phyloP scores from a whole-genome alignment of 2,888 invertebrate genomes.

The Megalurothrips usitatus region DNA sequence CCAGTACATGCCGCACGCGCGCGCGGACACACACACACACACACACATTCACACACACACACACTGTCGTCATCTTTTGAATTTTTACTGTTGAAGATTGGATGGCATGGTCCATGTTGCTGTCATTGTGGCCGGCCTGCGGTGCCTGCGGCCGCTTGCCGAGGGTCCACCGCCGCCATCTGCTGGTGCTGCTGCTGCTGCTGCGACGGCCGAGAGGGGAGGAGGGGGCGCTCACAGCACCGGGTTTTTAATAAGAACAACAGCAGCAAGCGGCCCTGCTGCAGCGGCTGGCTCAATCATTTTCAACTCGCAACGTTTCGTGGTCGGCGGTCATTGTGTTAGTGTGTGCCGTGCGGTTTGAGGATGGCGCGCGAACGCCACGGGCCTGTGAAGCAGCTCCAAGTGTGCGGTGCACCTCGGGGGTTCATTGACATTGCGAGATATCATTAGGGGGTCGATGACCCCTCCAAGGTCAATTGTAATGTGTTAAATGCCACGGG shows the following conservation, averaged over 20 bases:
- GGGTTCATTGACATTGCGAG: no score
- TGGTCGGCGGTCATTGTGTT: not conserved
- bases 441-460: no score
- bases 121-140: not conserved
- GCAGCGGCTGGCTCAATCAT: slow-evolving; percentile 15
- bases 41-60: no score
- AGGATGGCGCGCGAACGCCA: no score
- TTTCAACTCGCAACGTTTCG: not conserved
- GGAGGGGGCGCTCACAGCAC: not conserved
- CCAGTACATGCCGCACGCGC: no score
- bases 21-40: no score
- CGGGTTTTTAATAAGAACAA: slow-evolving; percentile 17
- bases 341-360: no score
- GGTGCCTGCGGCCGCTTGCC: not conserved
- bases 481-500: no score
- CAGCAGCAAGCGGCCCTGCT: not conserved
- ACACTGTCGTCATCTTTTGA: not conserved
- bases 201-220: no score
- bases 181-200: not conserved
- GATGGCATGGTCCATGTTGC: not conserved
- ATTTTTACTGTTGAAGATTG: slow-evolving; percentile 24
- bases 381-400: no score
- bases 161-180: not conserved
- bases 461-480: no score
- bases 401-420: no score